Evolutionary conservation across 1,140 invertebrate species (phyloP).

Genomic region (Hestina assimilis): DNA sequence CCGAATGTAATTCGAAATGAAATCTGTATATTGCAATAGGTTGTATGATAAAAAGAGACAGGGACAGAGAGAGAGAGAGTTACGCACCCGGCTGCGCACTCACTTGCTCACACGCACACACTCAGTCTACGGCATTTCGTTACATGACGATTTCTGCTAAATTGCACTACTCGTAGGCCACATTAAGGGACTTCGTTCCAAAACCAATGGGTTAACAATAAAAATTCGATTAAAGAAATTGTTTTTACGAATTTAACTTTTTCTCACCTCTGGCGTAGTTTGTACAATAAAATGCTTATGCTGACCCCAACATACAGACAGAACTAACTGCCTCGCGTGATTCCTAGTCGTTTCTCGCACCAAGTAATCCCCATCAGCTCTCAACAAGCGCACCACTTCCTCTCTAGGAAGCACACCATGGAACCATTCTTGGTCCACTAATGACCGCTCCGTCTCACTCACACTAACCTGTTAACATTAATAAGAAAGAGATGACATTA

Average conservation of each 20-base stretch:
- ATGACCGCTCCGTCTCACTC: constrained; percentile 74
- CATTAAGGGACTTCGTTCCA: too few species aligned
- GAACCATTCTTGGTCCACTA: constrained; percentile 97
- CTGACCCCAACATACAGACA: constrained; percentile 97
- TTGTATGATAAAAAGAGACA: too few species aligned
- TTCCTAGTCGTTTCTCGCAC: constrained; percentile 96
- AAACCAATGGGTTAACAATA: too few species aligned
- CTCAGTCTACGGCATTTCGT: too few species aligned
- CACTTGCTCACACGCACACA: too few species aligned
- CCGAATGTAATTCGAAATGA: too few species aligned
- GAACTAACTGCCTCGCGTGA: constrained; percentile 94
- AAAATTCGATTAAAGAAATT: too few species aligned
- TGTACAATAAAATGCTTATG: constrained; percentile 99
- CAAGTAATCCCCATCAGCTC: constrained; percentile 94
- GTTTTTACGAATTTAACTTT: background rate
- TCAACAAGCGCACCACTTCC: constrained; percentile 94
- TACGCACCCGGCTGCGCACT: too few species aligned
- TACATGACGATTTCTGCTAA: too few species aligned
- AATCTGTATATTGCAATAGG: background rate
- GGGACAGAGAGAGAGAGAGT: too few species aligned
- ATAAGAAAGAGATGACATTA: constrained; percentile 10
- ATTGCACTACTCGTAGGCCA: too few species aligned
- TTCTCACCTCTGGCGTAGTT: constrained; percentile 89
- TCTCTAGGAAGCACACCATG: constrained; percentile 97
- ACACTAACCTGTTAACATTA: constrained; percentile 53